phyloP scores from a whole-genome alignment of 23 tunicate species.

The Ciona savignyi region DNA sequence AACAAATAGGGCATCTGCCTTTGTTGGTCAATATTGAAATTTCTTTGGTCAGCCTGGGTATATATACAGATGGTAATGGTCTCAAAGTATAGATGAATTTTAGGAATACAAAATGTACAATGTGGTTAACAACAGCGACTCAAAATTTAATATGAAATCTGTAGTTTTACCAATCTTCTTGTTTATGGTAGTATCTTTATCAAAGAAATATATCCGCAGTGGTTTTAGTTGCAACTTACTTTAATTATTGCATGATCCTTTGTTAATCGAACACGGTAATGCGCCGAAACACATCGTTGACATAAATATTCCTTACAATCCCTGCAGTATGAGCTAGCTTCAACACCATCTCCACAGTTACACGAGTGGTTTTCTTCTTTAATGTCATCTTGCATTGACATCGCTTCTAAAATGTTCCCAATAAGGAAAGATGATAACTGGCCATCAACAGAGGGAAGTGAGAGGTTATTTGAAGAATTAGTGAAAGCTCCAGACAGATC shows the following conservation, averaged over 20 bases:
- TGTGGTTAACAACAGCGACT: no score
- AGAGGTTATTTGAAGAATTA: neutral
- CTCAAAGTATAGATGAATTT: no score
- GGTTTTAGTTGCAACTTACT: conserved; percentile 14
- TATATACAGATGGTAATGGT: no score
- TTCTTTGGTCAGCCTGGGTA: neutral
- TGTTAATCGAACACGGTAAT: conserved; percentile 60
- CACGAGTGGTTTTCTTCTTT: conserved; percentile 26
- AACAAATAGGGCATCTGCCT: conserved; percentile 15
- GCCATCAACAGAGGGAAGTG: neutral
- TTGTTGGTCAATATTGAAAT: neutral
- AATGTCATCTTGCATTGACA: conserved; percentile 42
- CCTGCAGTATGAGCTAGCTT: conserved; percentile 44
- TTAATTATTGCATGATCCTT: conserved; percentile 57
- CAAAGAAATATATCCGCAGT: neutral
- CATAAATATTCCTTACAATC: conserved; percentile 73
- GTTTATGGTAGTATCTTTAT: no score
- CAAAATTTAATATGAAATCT: no score
- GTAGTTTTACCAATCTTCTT: no score
- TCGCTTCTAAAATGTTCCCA: conserved; percentile 35
- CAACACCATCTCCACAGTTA: conserved; percentile 55
- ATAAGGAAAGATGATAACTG: conserved; percentile 15
- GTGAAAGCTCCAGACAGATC: neutral
- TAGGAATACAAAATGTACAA: no score
- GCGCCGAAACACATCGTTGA: conserved; percentile 82